Evolutionary conservation across 1,140 invertebrate genomes (phyloP).

Genomic region (Periplaneta americana): DNA sequence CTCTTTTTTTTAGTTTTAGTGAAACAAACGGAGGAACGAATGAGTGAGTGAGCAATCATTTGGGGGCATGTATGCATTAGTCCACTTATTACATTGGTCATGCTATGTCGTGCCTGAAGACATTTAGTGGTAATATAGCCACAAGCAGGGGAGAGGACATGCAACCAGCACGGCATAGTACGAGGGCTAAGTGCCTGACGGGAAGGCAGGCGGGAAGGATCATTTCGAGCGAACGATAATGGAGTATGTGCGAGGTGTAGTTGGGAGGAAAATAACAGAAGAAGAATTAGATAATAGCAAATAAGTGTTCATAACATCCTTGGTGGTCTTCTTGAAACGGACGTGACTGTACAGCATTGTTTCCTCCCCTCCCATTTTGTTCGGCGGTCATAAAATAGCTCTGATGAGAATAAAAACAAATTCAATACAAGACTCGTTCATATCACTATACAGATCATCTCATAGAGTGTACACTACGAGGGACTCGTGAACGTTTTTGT

Average conservation of each 20-base stretch:
- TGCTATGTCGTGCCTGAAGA: background rate
- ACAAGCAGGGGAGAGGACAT: background rate
- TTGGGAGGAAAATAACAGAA: background rate
- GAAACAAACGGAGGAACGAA: background rate
- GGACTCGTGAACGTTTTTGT: background rate
- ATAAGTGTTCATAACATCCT: background rate
- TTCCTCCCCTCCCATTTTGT: background rate
- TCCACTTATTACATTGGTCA: constrained; percentile 2
- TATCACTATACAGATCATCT: background rate
- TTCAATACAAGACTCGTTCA: background rate
- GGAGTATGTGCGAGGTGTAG: background rate
- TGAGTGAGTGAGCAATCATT: background rate
- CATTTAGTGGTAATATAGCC: background rate
- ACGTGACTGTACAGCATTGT: background rate
- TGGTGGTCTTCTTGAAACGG: background rate
- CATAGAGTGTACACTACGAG: background rate
- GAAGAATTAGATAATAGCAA: background rate
- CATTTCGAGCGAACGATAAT: background rate
- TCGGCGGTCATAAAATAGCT: background rate
- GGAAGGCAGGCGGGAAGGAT: background rate
- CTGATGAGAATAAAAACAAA: background rate
- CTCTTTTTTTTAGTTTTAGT: background rate
- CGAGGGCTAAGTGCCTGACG: background rate
- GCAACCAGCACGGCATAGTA: background rate
- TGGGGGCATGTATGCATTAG: background rate